Conservation (phyloP, 2,113 vertebrate species). For the Antechinus stuartii region DNA sequence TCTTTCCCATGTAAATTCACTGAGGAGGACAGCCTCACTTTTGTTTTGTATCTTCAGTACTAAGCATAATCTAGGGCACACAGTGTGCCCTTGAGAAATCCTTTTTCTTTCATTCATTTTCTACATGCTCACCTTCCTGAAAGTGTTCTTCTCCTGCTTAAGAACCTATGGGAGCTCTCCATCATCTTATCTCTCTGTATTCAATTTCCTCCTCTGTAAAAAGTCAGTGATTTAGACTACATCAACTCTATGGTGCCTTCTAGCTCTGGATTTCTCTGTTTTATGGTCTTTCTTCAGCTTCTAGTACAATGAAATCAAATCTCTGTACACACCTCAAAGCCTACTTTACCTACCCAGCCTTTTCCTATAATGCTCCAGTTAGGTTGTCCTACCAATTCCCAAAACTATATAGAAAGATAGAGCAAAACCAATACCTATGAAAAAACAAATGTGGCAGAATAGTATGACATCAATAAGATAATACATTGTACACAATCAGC, state of each 20-base stretch:
- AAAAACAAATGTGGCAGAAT: neutral
- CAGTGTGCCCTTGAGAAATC: neutral
- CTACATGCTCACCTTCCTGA: neutral
- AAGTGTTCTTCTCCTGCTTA: neutral
- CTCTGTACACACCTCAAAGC: neutral
- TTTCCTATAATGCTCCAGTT: neutral
- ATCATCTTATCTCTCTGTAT: neutral
- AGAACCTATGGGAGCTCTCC: neutral
- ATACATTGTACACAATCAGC: neutral
- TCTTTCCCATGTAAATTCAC: neutral
- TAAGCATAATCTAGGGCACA: neutral
- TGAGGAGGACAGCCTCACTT: neutral
- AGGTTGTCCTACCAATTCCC: neutral
- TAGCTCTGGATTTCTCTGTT: neutral
- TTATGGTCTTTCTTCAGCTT: neutral
- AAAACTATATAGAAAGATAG: neutral
- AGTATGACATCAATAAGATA: neutral
- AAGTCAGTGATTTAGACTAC: neutral
- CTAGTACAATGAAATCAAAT: neutral
- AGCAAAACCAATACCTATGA: neutral
- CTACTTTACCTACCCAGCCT: neutral
- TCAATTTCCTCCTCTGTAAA: neutral
- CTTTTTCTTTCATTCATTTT: neutral
- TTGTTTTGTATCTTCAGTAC: neutral
- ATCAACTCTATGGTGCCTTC: neutral